Evolutionary conservation across 2,113 vertebrate species (phyloP).

Genomic region (Rhinichthys klamathensis): DNA sequence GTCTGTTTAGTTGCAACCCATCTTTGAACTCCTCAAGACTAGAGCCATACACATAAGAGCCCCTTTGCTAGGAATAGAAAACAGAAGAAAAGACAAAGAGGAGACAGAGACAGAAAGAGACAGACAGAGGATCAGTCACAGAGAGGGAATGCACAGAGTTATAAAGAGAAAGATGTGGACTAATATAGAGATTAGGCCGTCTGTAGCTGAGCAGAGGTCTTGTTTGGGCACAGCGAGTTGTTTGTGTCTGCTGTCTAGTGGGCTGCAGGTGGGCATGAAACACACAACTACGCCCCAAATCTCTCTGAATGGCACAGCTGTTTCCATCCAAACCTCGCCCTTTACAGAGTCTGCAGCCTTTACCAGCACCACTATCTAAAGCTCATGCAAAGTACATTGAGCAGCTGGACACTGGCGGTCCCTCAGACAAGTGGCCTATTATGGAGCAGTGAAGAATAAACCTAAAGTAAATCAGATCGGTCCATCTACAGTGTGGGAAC

Average conservation of each 20-base stretch:
- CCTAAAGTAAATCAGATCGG: conserved; percentile 46
- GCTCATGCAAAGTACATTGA: conserved; percentile 47
- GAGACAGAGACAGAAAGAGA: conserved; percentile 14
- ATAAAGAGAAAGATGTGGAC: conserved; percentile 2
- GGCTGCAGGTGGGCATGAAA: conserved; percentile 60
- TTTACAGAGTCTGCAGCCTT: conserved; percentile 51
- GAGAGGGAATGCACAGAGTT: background rate
- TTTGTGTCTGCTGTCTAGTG: conserved; percentile 40
- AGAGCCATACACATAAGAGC: background rate
- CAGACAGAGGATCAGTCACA: conserved; percentile 8
- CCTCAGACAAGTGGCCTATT: conserved; percentile 55
- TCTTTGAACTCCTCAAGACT: background rate
- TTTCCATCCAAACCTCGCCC: conserved; percentile 53
- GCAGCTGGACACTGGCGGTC: conserved; percentile 50
- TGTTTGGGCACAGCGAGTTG: conserved; percentile 15
- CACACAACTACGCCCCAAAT: conserved; percentile 36
- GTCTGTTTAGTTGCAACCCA: background rate
- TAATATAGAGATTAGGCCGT: background rate
- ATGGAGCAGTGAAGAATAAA: conserved; percentile 48
- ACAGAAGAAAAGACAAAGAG: background rate
- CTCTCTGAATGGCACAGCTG: conserved; percentile 54
- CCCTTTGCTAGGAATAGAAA: background rate
- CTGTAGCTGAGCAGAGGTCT: background rate
- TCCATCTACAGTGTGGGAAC: conserved; percentile 35
- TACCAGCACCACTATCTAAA: conserved; percentile 48